Evolutionary conservation across 2,113 vertebrate species (phyloP).

Genomic region (Porphyrio hochstetteri): DNA sequence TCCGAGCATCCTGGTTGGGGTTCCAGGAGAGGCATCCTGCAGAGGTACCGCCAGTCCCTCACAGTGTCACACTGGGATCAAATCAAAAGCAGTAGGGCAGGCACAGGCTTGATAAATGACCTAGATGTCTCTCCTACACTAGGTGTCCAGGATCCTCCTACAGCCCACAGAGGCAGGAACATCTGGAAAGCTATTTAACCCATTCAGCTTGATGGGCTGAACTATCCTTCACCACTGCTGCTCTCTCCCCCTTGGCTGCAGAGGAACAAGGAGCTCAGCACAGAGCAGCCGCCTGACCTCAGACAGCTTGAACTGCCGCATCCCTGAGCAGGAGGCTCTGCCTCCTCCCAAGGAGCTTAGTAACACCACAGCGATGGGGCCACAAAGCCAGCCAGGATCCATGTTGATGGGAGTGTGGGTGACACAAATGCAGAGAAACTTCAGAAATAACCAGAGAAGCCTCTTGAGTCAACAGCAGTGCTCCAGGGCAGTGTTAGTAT

Average conservation of each 20-base stretch:
- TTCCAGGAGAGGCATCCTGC: neutral
- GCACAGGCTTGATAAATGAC: neutral
- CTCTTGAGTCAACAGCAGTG: neutral
- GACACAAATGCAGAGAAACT: neutral
- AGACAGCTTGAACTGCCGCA: neutral
- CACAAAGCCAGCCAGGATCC: neutral
- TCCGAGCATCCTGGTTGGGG: neutral
- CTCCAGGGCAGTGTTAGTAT: neutral
- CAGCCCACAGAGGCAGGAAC: neutral
- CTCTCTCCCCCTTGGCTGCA: neutral
- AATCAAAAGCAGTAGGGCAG: neutral
- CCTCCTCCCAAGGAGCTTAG: neutral
- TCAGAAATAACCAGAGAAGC: neutral
- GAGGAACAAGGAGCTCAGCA: neutral
- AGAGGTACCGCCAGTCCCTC: neutral
- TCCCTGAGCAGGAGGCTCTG: neutral
- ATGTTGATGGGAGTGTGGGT: neutral
- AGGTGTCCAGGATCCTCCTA: neutral
- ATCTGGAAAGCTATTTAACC: neutral
- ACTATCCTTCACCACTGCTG: neutral
- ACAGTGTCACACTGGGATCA: neutral
- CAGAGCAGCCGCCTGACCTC: neutral
- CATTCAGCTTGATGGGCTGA: neutral
- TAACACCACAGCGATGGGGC: fast-evolving
- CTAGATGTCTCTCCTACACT: neutral